Base-by-base conservation (phyloP, 2,888 invertebrate genomes). In the Drosophila multiciliata region DNA sequence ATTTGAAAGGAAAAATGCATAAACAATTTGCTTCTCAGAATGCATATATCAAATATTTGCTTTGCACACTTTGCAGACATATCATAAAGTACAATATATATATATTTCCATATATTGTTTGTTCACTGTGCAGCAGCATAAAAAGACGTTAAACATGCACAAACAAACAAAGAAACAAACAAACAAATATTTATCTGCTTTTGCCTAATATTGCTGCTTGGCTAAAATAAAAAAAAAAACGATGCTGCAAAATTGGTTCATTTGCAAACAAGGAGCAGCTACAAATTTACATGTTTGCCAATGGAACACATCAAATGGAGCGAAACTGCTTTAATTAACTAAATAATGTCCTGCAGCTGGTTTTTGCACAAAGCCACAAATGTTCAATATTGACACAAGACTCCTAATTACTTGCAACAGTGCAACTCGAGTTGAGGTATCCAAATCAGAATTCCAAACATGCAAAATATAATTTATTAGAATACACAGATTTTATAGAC, bases 281-380 rank as follows among this genome's bases (percentile, higher is more conserved):
- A 29, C 29, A 29, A 4, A 45, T 29, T 68, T 29, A 64, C 75
- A 57, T 75, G 60, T 58, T 64, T 36, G 64, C 70, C 54, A 65
- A 75, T 67, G 54, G 58, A 58, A 45, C 26, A 45, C 26, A 53
- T 15, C 23, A 26, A 17, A 49, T 54, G 26, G 17, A 35, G 17
- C 17, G 26, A 38, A 23, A 20, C 0, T 33, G 33, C 20, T 9
- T 33, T 15, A 20, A 53, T 15, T 20, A 7, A 29, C 52, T 23
- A n/a, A 15, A 15, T 1, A 17, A 50, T 35, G 50, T 9, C 11
- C 20, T n/a, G 29, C 17, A 11, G 23, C 1, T 54, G 7, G 17
- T 17, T 45, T 45, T 17, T 29, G 49, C 26, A 50, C 17, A 9
- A 17, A 17, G 17, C 5, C 3, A 20, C 20, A 42, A 42, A 45